Evolutionary conservation across 2,888 invertebrate species (phyloP), one percentile per base, ranked within the genome.

Genomic region (Xylocampa areola): DNA sequence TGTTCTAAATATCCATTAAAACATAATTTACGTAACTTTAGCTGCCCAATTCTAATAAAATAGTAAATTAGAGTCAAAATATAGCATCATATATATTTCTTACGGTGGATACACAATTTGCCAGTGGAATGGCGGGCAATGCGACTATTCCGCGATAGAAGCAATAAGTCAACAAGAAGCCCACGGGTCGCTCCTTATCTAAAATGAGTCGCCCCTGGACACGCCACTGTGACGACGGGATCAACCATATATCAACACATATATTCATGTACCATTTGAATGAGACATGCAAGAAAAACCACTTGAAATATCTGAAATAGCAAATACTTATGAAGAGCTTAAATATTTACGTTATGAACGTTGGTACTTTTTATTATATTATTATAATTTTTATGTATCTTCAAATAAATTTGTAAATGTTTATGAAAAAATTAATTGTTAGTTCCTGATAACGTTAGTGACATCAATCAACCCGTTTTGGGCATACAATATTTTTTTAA

Each of bases 201-300:
- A 47, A 76, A 80, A 80, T 71, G 73, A 77, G 71, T 63, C 43
- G 73, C 77, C 78, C 47, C 63, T 70, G 76, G 76, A 67, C 76
- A 71, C 57, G 52, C 54, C 59, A 41, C 57, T 55, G 45, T 63
- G 67, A 63, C 63, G 60, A 68, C 67, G 43, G 52, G 44, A 53
- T 68, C 57, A 60, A 48, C 50, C 44, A 57, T 51, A 61, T 51
- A 58, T 29, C 30, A 30, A 53, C 32, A 32, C 13, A 13, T 13
- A 35, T 27, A 35, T 11, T 29, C 32, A 25, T 21, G 4, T 21
- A 21, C 21, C n/a, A n/a, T n/a, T n/a, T n/a, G n/a, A n/a, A n/a
- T n/a, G n/a, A n/a, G n/a, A n/a, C n/a, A n/a, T n/a, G n/a, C n/a
- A n/a, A n/a, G n/a, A n/a, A n/a, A n/a, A n/a, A n/a, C n/a, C n/a